Evolutionary conservation across 2,797 vertebrate species (phyloP).

Genomic region (Darevskia mixta): DNA sequence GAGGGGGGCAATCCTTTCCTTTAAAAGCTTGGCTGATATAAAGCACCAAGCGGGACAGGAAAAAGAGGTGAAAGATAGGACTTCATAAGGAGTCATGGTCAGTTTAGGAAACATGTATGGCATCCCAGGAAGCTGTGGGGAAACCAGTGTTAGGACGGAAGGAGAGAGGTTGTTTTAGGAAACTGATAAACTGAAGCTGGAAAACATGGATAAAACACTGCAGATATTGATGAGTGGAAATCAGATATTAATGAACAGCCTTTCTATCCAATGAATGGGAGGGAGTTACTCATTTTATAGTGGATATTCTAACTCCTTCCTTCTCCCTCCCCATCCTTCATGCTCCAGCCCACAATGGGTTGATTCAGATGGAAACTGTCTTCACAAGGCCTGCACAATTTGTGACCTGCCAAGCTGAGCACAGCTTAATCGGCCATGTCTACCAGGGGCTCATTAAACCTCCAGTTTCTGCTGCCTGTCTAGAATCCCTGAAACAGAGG

Average conservation of each 20-base stretch:
- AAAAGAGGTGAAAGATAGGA: constrained; percentile 29
- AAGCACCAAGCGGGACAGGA: background rate
- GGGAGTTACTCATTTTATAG: background rate
- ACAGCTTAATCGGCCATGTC: background rate
- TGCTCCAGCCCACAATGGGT: background rate
- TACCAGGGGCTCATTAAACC: background rate
- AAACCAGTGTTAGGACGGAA: constrained; percentile 12
- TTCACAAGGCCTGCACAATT: background rate
- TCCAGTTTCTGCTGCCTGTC: background rate
- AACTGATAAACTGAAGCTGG: background rate
- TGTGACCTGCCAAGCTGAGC: background rate
- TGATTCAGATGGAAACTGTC: background rate
- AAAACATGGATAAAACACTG: background rate
- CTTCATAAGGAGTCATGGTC: background rate
- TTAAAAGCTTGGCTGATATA: background rate
- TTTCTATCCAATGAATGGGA: background rate
- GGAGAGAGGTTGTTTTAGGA: background rate
- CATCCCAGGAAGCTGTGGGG: background rate
- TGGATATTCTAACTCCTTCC: background rate
- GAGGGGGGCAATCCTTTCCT: background rate
- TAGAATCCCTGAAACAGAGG: background rate
- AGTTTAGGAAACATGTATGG: constrained; percentile 13
- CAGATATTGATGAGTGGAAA: background rate
- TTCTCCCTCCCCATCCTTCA: background rate
- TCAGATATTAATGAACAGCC: background rate